A percentile compares a stretch with the other conserved stretches of the same genome.
phyloP scores from a whole-genome alignment of 2,888 invertebrate genomes.

The Stenodera caucasica region DNA sequence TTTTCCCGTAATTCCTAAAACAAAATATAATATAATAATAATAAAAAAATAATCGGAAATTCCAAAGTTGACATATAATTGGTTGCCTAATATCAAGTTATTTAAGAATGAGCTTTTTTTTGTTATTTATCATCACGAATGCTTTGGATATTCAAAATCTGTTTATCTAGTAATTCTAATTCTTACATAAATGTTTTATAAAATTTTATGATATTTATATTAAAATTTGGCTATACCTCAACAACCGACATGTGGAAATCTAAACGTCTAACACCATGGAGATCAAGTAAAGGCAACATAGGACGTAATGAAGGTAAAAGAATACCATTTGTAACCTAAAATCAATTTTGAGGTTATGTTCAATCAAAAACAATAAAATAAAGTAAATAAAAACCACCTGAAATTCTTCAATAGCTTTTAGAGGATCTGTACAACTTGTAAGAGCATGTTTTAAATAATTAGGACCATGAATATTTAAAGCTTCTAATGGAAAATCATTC shows the following conservation, averaged over 20 bases:
- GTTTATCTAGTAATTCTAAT: too few species aligned
- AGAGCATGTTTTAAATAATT: slow-evolving; percentile 72
- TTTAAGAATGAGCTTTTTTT: neutral
- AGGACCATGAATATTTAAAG: slow-evolving; percentile 54
- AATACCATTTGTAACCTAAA: slow-evolving; percentile 85
- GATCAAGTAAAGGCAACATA: slow-evolving; percentile 91
- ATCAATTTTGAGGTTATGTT: slow-evolving; percentile 11
- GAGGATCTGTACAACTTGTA: slow-evolving; percentile 93
- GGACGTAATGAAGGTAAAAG: slow-evolving; percentile 88
- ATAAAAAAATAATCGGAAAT: too few species aligned
- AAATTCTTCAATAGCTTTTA: slow-evolving; percentile 98
- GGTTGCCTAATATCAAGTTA: neutral
- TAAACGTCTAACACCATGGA: slow-evolving; percentile 88
- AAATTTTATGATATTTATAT: too few species aligned
- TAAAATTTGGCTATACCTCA: too few species aligned
- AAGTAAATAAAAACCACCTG: slow-evolving; percentile 61
- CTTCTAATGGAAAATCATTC: slow-evolving; percentile 53
- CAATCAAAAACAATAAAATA: neutral
- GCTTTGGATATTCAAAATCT: too few species aligned
- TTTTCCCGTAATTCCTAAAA: slow-evolving; percentile 67
- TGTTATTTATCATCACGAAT: too few species aligned
- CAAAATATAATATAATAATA: too few species aligned
- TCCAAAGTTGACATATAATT: neutral
- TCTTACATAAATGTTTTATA: too few species aligned
- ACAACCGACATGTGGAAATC: slow-evolving; percentile 95